Evolutionary conservation across 2,888 invertebrate species (phyloP).

Genomic region (Dioctria rufipes): DNA sequence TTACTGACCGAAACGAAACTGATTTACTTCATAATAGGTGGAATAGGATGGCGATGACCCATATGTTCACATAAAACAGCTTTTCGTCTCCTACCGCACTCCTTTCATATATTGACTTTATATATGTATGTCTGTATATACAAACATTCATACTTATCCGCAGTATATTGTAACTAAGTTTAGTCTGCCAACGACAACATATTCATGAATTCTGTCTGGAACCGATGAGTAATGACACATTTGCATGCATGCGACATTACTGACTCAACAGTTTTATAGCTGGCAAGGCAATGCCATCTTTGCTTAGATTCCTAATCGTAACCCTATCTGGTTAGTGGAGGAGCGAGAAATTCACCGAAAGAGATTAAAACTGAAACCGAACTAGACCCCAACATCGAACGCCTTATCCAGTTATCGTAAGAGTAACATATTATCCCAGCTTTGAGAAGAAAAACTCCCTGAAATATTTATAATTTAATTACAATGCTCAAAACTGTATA

Average conservation of each 20-base stretch:
- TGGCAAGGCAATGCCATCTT: slow-evolving; percentile 30
- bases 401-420: not conserved
- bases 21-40: slow-evolving; percentile 47
- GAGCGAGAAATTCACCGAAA: slow-evolving; percentile 1
- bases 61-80: slow-evolving; percentile 47
- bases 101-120: not conserved
- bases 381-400: not conserved
- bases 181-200: slow-evolving; percentile 43
- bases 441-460: not conserved
- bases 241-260: slow-evolving; percentile 52
- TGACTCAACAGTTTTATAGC: slow-evolving; percentile 51
- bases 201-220: slow-evolving; percentile 52
- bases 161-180: slow-evolving; percentile 22
- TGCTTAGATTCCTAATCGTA: not conserved
- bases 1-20: slow-evolving; percentile 48
- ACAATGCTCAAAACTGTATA: not conserved
- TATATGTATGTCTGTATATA: no score
- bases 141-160: not conserved
- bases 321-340: not conserved
- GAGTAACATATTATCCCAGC: not conserved
- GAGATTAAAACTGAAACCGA: slow-evolving; percentile 17
- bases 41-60: slow-evolving; percentile 52
- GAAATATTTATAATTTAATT: not conserved
- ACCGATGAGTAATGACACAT: slow-evolving; percentile 52
- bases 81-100: not conserved